A percentile compares a stretch with the other conserved stretches of the same genome.
Conservation (phyloP, 2,888 invertebrate genomes). For the Synanthedon formicaeformis region DNA sequence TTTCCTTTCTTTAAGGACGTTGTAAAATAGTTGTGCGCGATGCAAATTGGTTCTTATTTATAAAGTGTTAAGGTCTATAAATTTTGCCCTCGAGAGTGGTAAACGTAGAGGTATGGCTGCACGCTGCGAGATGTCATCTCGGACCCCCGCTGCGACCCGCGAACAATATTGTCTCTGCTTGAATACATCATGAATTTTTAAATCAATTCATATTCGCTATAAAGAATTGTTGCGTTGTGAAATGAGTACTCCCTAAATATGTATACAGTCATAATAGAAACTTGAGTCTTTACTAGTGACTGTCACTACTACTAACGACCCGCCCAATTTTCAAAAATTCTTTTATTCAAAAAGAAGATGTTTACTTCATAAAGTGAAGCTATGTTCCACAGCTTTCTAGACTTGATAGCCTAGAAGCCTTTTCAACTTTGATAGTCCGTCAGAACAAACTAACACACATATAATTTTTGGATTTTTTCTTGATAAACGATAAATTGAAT, state of each 20-base stretch:
- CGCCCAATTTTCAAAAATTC: too few species aligned
- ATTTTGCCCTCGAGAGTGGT: slow-evolving; percentile 17
- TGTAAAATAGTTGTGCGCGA: slow-evolving; percentile 4
- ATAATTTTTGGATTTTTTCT: too few species aligned
- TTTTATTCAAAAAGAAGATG: too few species aligned
- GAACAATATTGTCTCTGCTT: slow-evolving; percentile 67
- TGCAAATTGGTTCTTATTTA: slow-evolving; percentile 23
- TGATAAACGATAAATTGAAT: too few species aligned
- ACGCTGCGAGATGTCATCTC: slow-evolving; percentile 68
- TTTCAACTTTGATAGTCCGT: too few species aligned
- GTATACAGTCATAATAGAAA: too few species aligned
- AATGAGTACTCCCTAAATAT: slow-evolving; percentile 9
- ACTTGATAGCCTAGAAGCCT: too few species aligned
- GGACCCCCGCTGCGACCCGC: slow-evolving; percentile 57
- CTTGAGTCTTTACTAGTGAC: too few species aligned
- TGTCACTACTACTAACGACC: too few species aligned
- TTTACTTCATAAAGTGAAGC: too few species aligned
- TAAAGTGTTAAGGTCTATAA: slow-evolving; percentile 14
- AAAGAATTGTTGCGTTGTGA: slow-evolving; percentile 21
- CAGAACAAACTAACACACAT: too few species aligned
- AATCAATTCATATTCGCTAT: slow-evolving; percentile 53
- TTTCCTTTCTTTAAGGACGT: slow-evolving; percentile 21
- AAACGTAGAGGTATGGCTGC: slow-evolving; percentile 49
- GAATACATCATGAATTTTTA: slow-evolving; percentile 61
- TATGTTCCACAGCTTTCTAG: too few species aligned